Evolutionary conservation across 2,888 invertebrate genomes (phyloP).

Genomic region (Aphidius colemani): DNA sequence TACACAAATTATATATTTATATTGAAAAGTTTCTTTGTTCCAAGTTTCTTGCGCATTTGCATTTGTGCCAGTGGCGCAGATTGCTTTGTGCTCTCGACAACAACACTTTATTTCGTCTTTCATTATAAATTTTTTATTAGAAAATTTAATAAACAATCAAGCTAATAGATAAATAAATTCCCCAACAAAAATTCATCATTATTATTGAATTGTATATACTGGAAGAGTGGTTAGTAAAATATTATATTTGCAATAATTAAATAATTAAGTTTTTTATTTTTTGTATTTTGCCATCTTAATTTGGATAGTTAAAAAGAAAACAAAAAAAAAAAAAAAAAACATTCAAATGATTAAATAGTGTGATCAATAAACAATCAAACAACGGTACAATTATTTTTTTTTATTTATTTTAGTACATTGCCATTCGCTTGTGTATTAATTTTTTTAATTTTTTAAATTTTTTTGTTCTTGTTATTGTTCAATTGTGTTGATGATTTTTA

Average conservation of each 20-base stretch:
- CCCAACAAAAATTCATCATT: no score
- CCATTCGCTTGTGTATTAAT: no score
- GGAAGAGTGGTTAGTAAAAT: slow-evolving; percentile 14
- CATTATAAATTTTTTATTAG: no score
- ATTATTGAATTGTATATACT: neutral
- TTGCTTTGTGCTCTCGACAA: slow-evolving; percentile 46
- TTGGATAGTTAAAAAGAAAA: neutral
- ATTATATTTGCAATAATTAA: no score
- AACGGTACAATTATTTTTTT: no score
- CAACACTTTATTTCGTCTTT: neutral
- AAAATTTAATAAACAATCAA: no score
- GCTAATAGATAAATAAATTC: no score
- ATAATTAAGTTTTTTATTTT: neutral
- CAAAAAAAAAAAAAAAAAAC: no score
- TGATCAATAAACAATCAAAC: no score
- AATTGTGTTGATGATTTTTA: neutral
- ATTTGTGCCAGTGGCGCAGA: slow-evolving; percentile 49
- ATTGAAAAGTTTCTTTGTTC: slow-evolving; percentile 47
- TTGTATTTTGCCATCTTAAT: slow-evolving; percentile 1
- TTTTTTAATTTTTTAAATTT: neutral
- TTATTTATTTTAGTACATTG: no score
- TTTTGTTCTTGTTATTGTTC: neutral
- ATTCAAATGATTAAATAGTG: no score
- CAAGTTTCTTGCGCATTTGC: slow-evolving; percentile 47
- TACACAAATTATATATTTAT: neutral